These are phyloP conservation scores for Dastarcus helophoroides DNA, from an alignment of 2,888 invertebrate genomes.

Conservation along the genomic window DNA sequence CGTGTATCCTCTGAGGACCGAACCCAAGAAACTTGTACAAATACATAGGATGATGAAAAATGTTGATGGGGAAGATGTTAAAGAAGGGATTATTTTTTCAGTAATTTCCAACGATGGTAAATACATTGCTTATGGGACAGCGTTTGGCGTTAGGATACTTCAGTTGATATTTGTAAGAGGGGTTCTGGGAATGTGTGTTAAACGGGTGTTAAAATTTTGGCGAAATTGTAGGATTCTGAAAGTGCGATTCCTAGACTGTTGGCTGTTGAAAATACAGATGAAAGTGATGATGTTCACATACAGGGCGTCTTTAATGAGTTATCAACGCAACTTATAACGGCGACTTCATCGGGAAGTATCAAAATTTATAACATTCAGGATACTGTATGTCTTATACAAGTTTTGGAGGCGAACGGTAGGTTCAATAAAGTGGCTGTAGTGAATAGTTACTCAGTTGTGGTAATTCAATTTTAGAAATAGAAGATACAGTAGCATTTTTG, in stretches of 20 bases:
- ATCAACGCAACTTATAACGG: constrained; percentile 35
- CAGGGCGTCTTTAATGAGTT: constrained; percentile 36
- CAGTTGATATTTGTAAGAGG: constrained; percentile 45
- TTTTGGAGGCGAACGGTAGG: constrained; percentile 32
- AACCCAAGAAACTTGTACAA: constrained; percentile 57
- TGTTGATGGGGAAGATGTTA: constrained; percentile 33
- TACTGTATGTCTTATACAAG: constrained; percentile 31
- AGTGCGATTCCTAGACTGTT: constrained; percentile 23
- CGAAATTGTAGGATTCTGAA: background rate
- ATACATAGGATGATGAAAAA: constrained; percentile 44
- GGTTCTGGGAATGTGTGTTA: constrained; percentile 4
- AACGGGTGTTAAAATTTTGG: no score
- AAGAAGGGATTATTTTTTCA: constrained; percentile 57
- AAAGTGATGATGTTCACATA: constrained; percentile 19
- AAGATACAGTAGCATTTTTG: constrained; percentile 44
- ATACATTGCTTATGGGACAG: constrained; percentile 66
- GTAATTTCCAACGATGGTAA: constrained; percentile 59
- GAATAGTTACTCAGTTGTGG: constrained; percentile 13
- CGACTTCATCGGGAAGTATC: constrained; percentile 34
- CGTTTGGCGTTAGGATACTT: constrained; percentile 52
- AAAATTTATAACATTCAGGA: constrained; percentile 34
- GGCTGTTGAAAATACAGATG: constrained; percentile 28
- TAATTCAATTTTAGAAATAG: constrained; percentile 40
- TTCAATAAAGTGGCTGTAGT: constrained; percentile 6
- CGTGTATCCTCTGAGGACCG: constrained; percentile 35